Conservation (phyloP, 2,113 vertebrate species). For the Ophiodon elongatus region DNA sequence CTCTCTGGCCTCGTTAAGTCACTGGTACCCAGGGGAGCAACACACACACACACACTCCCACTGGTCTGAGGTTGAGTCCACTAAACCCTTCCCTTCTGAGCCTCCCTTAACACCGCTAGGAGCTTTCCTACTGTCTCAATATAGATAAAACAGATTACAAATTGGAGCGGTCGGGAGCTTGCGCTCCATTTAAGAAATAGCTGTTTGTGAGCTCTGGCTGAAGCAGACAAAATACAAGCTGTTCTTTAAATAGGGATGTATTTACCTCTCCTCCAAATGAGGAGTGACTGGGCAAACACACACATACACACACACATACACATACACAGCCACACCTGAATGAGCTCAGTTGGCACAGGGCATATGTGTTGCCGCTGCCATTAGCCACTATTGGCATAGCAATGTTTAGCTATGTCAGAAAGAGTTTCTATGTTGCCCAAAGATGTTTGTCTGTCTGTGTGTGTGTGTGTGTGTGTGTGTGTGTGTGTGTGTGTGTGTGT, state of each 20-base stretch:
- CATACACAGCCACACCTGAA: constrained; percentile 73
- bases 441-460: constrained; percentile 52
- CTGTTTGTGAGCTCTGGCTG: constrained; percentile 52
- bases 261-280: constrained; percentile 80
- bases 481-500: constrained; percentile 43
- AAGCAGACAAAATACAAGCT: constrained; percentile 66
- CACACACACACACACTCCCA: constrained; percentile 24
- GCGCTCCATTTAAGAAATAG: constrained; percentile 29
- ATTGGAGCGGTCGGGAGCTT: constrained; percentile 36
- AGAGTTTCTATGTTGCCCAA: constrained; percentile 43
- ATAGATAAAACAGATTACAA: constrained; percentile 58
- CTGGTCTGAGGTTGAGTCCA: constrained; percentile 63
- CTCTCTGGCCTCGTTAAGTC: constrained; percentile 69
- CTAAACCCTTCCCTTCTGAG: constrained; percentile 59
- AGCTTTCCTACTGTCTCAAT: constrained; percentile 55
- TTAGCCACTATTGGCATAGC: constrained; percentile 46
- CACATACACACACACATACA: constrained; percentile 59
- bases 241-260: constrained; percentile 75
- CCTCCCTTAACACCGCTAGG: constrained; percentile 23
- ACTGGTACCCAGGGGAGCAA: constrained; percentile 41
- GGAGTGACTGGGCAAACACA: constrained; percentile 77
- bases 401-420: constrained; percentile 66
- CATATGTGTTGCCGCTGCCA: constrained; percentile 43
- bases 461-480: constrained; percentile 28
- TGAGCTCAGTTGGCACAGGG: constrained; percentile 73